Conservation (phyloP, 2,888 invertebrate genomes). For the Allygus modestus region DNA sequence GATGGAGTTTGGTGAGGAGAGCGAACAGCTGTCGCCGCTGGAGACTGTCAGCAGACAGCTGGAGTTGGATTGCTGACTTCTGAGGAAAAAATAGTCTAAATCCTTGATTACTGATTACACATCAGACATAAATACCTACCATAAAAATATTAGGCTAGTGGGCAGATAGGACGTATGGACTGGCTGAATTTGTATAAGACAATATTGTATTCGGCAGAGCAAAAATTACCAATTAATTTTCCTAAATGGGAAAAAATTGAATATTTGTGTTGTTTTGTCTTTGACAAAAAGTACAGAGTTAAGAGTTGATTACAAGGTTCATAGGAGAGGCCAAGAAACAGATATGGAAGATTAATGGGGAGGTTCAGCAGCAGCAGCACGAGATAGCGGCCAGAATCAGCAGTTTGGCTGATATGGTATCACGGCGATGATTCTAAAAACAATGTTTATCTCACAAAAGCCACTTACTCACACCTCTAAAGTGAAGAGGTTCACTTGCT, state of each 20-base stretch:
- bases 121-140: too few relatives aligned
- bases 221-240: too few relatives aligned
- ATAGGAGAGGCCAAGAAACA: not conserved
- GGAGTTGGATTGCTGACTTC: too few relatives aligned
- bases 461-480: too few relatives aligned
- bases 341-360: conserved; percentile 1
- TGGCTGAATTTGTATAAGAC: too few relatives aligned
- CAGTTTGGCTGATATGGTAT: not conserved
- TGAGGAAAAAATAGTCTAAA: too few relatives aligned
- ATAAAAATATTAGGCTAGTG: too few relatives aligned
- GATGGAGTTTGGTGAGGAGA: conserved; percentile 81
- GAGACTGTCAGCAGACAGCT: conserved; percentile 85
- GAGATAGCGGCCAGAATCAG: not conserved
- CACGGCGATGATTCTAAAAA: not conserved
- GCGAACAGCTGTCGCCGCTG: conserved; percentile 83
- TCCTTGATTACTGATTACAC: too few relatives aligned
- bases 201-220: too few relatives aligned
- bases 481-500: too few relatives aligned
- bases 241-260: too few relatives aligned
- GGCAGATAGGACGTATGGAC: too few relatives aligned
- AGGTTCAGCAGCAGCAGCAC: not conserved
- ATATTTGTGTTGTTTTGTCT: not conserved
- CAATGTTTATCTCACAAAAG: not conserved
- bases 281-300: not conserved
- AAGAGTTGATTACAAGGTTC: conserved; percentile 21